Percentiles rank a stretch among this genome's conserved stretches.
phyloP scores from a whole-genome alignment of 2,888 invertebrate genomes.

The Synanthedon formicaeformis region DNA sequence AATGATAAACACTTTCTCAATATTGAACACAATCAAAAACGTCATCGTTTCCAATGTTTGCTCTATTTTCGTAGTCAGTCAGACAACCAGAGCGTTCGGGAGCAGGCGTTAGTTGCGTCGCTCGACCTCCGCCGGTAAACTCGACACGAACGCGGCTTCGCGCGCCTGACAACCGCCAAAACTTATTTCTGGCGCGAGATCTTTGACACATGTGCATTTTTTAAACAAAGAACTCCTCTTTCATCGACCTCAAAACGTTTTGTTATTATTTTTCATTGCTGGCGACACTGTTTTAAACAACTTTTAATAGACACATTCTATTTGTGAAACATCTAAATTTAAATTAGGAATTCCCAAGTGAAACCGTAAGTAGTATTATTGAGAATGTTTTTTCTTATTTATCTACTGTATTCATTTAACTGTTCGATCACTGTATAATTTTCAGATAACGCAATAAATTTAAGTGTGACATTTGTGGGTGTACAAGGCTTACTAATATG shows the following conservation, averaged over 20 bases:
- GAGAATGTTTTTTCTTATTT: too few relatives aligned
- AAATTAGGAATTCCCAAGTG: too few relatives aligned
- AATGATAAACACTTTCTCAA: too few relatives aligned
- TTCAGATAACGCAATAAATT: too few relatives aligned
- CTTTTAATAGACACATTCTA: neutral
- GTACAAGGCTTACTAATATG: too few relatives aligned
- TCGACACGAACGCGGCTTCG: constrained; percentile 3
- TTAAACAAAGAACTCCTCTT: constrained; percentile 15
- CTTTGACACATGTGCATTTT: constrained; percentile 33
- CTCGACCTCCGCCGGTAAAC: neutral
- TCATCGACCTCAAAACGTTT: neutral
- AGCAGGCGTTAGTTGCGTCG: neutral
- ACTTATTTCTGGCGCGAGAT: constrained; percentile 44
- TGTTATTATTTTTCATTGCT: constrained; percentile 22
- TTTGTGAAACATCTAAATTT: too few relatives aligned
- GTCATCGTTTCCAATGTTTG: constrained; percentile 32
- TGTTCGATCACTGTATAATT: too few relatives aligned
- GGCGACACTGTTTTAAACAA: neutral
- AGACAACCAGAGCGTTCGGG: neutral
- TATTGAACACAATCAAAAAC: neutral
- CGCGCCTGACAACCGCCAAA: constrained; percentile 18
- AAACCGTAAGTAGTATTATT: neutral
- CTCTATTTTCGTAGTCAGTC: constrained; percentile 42
- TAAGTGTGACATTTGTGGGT: too few relatives aligned
- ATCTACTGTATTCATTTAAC: too few relatives aligned